Conservation (phyloP, 2,113 vertebrate species). For the Leptobrachium ailaonicum region DNA sequence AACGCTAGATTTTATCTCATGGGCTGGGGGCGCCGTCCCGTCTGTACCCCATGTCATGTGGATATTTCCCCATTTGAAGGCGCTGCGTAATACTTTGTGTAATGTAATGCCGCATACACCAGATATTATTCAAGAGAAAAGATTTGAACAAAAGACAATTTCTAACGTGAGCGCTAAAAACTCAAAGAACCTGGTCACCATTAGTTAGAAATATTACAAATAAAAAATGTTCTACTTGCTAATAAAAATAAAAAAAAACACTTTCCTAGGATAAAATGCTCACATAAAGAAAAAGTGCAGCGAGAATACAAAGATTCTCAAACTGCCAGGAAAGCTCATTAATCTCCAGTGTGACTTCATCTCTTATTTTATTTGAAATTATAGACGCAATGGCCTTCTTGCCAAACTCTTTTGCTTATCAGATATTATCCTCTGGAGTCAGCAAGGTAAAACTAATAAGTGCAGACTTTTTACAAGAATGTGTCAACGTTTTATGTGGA, state of each 20-base stretch:
- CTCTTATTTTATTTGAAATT: too few relatives aligned
- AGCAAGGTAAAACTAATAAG: neutral
- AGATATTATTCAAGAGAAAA: too few relatives aligned
- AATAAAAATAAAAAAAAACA: neutral
- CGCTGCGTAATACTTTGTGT: too few relatives aligned
- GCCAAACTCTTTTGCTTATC: constrained; percentile 2
- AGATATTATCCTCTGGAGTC: neutral
- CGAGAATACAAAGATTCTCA: neutral
- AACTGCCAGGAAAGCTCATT: constrained; percentile 15
- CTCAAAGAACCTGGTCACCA: too few relatives aligned
- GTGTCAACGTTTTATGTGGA: neutral
- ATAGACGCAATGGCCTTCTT: neutral
- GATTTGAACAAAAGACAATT: too few relatives aligned
- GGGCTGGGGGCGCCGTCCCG: too few relatives aligned
- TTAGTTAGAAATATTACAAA: too few relatives aligned
- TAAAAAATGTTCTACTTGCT: neutral
- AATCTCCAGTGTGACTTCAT: neutral
- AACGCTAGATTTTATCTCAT: too few relatives aligned
- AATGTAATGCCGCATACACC: too few relatives aligned
- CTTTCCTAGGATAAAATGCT: neutral
- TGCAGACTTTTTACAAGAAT: constrained; percentile 2
- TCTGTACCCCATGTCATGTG: too few relatives aligned
- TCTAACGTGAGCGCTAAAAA: too few relatives aligned
- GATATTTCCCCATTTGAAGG: too few relatives aligned
- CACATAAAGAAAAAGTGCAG: neutral